These are phyloP conservation scores for Thalpophila matura DNA, from an alignment of 2,888 invertebrate species.

Conservation along the genomic window DNA sequence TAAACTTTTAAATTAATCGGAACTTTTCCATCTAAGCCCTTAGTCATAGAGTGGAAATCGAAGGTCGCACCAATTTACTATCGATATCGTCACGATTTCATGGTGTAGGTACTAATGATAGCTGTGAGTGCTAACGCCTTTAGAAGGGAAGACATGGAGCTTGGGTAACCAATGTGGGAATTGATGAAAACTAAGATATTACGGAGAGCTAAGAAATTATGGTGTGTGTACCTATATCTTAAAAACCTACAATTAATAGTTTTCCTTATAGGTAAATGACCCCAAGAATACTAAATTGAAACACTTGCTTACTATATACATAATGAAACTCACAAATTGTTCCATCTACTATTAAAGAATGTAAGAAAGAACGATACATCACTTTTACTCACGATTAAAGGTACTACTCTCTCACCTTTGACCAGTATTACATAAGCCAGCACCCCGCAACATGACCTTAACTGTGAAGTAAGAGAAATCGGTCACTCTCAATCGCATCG, in stretches of 20 bases:
- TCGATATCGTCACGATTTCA: conserved; percentile 58
- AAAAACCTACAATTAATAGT: too few species aligned
- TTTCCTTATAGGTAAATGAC: too few species aligned
- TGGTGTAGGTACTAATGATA: conserved; percentile 58
- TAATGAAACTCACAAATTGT: too few species aligned
- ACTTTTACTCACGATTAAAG: not conserved
- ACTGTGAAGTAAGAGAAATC: conserved; percentile 45
- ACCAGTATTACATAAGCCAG: conserved; percentile 39
- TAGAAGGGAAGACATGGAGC: conserved; percentile 49
- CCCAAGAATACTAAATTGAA: too few species aligned
- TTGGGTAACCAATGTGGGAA: not conserved
- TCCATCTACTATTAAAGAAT: not conserved
- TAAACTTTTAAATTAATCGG: conserved; percentile 8
- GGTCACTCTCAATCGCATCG: conserved; percentile 29
- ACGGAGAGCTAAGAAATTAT: too few species aligned
- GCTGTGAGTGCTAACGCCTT: conserved; percentile 34
- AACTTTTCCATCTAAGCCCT: conserved; percentile 41
- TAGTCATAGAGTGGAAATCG: conserved; percentile 42
- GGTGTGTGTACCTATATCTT: too few species aligned
- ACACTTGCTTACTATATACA: too few species aligned
- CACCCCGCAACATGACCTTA: conserved; percentile 14
- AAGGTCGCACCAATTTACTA: conserved; percentile 52
- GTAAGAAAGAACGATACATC: not conserved
- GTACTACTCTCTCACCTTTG: conserved; percentile 48
- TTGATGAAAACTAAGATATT: not conserved